A percentile compares a stretch with the other conserved stretches of the same genome.
phyloP scores from a whole-genome alignment of 1,140 invertebrate species.

The Lucilia cuprina region DNA sequence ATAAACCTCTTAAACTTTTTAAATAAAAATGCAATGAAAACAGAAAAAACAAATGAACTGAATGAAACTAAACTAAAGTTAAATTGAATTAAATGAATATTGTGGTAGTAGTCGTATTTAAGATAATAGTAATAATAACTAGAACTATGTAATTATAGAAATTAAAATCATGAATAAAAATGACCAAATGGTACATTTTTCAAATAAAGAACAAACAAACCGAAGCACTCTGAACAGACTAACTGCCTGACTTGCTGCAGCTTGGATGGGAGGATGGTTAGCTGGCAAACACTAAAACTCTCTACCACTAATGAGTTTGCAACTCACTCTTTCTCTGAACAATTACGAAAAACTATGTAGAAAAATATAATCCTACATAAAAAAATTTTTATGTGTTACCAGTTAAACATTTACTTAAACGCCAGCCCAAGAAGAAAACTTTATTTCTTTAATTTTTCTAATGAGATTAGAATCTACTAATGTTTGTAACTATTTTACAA shows the following conservation, averaged over 20 bases:
- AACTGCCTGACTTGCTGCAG: too few species aligned
- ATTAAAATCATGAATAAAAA: conserved; percentile 30
- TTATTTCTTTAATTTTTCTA: not conserved
- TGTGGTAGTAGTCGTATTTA: not conserved
- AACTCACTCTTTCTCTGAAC: not conserved
- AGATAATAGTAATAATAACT: not conserved
- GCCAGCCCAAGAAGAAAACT: not conserved
- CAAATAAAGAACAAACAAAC: not conserved
- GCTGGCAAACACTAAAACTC: not conserved
- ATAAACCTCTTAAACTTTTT: not conserved
- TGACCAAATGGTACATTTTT: conserved; percentile 12
- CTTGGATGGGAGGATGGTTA: not conserved
- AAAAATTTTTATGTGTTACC: not conserved
- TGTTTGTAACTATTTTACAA: conserved; percentile 29
- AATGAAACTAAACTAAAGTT: not conserved
- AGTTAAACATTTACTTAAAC: not conserved
- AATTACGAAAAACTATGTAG: not conserved
- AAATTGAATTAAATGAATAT: conserved; percentile 9
- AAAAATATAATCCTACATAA: not conserved
- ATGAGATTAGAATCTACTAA: conserved; percentile 34
- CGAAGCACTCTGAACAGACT: too few species aligned
- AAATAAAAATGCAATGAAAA: not conserved
- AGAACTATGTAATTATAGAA: conserved; percentile 21
- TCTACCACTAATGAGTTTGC: conserved; percentile 23
- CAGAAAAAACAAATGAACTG: not conserved